A percentile compares a stretch with the other conserved stretches of the same genome.
Evolutionary conservation across 2,888 invertebrate species (phyloP).

Genomic region (Entomobrya proxima): DNA sequence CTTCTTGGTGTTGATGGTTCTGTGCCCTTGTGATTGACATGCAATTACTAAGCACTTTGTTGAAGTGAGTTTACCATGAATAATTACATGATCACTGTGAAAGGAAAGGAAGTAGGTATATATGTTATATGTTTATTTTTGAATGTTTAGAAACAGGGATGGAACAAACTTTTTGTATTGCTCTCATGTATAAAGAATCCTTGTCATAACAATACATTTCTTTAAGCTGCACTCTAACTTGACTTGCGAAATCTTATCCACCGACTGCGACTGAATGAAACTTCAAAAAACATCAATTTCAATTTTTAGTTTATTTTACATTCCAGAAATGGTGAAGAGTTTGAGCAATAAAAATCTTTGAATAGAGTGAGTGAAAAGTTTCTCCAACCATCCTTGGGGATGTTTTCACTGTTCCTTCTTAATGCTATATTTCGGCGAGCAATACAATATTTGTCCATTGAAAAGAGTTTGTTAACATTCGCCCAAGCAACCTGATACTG

Average conservation of each 20-base stretch:
- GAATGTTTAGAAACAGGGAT: background rate
- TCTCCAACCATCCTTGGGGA: background rate
- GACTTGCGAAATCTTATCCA: no score
- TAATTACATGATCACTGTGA: background rate
- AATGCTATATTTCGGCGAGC: no score
- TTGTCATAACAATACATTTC: no score
- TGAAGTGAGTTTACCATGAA: background rate
- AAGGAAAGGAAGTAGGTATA: background rate
- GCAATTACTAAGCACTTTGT: constrained; percentile 11
- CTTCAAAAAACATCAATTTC: constrained; percentile 11
- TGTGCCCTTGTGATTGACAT: constrained; percentile 27
- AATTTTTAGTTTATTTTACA: background rate
- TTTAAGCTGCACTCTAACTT: no score
- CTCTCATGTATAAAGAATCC: no score
- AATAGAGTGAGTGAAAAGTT: background rate
- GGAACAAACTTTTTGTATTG: background rate
- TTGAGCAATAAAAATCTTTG: constrained; percentile 5
- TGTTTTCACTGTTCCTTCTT: no score
- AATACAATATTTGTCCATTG: no score
- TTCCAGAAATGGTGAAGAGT: background rate
- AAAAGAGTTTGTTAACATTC: no score
- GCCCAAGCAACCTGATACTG: no score
- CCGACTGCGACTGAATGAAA: no score
- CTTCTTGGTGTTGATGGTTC: background rate
- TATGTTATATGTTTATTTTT: no score